Evolutionary conservation across 2,113 vertebrate genomes (phyloP).

Genomic region (Platysteira castanea): DNA sequence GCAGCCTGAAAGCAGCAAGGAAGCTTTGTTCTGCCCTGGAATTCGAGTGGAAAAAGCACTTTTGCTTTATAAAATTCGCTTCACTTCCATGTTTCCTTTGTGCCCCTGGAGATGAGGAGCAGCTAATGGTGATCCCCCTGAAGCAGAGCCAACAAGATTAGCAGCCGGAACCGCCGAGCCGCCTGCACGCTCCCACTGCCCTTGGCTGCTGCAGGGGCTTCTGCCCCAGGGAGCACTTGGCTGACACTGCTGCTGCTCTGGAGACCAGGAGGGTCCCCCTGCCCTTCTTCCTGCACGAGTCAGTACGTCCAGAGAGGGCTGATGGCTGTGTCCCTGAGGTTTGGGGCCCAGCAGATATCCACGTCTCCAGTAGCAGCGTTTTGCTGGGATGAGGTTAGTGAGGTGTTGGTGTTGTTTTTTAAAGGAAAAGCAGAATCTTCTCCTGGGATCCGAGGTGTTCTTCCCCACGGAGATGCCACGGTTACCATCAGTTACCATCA

Average conservation of each 20-base stretch:
- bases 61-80: background rate
- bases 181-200: background rate
- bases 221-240: background rate
- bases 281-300: background rate
- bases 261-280: accelerated
- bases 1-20: background rate
- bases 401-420: background rate
- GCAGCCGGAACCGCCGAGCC: background rate
- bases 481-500: background rate
- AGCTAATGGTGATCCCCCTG: background rate
- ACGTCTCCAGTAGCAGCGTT: accelerated
- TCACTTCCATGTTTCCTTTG: background rate
- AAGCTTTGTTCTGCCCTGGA: background rate
- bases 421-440: background rate
- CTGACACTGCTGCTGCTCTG: background rate
- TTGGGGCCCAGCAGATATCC: background rate
- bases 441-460: background rate
- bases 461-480: accelerated
- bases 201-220: background rate
- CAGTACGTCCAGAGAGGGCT: background rate
- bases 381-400: background rate
- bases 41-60: background rate
- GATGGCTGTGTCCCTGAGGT: accelerated
- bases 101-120: background rate
- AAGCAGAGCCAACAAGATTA: background rate